A percentile compares a stretch with the other conserved stretches of the same genome.
phyloP scores from a whole-genome alignment of 2,113 vertebrate species.

The Thunnus thynnus region DNA sequence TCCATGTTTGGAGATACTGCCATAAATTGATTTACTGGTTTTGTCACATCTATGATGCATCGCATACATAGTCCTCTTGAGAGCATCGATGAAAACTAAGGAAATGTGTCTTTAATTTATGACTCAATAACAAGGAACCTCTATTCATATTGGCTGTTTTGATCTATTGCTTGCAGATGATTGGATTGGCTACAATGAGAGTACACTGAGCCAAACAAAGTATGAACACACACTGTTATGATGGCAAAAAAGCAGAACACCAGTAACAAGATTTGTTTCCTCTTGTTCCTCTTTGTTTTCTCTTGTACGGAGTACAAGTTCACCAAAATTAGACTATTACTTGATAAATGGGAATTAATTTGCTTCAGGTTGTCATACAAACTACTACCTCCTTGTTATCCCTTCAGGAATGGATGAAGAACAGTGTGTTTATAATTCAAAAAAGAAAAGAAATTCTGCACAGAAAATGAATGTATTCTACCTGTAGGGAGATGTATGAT shows the following conservation, averaged over 20 bases:
- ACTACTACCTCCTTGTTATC: neutral
- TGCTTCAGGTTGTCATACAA: conserved; percentile 5
- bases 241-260: conserved; percentile 26
- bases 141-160: conserved; percentile 69
- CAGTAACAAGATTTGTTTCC: conserved; percentile 1
- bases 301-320: conserved; percentile 35
- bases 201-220: conserved; percentile 21
- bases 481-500: neutral
- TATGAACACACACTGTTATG: conserved; percentile 37
- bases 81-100: conserved; percentile 49
- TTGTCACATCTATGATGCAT: conserved; percentile 64
- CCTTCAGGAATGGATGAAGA: neutral
- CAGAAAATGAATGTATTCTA: neutral
- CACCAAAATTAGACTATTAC: conserved; percentile 3
- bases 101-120: conserved; percentile 74
- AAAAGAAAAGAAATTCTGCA: neutral
- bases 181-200: conserved; percentile 45
- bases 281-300: neutral
- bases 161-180: conserved; percentile 61
- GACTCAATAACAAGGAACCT: conserved; percentile 63
- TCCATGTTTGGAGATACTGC: conserved; percentile 33
- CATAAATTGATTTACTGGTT: conserved; percentile 62
- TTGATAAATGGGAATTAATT: conserved; percentile 33
- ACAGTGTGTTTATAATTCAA: neutral
- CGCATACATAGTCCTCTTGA: conserved; percentile 46